Conservation (phyloP, 2,797 vertebrate genomes). For the Rhabdomys pumilio region DNA sequence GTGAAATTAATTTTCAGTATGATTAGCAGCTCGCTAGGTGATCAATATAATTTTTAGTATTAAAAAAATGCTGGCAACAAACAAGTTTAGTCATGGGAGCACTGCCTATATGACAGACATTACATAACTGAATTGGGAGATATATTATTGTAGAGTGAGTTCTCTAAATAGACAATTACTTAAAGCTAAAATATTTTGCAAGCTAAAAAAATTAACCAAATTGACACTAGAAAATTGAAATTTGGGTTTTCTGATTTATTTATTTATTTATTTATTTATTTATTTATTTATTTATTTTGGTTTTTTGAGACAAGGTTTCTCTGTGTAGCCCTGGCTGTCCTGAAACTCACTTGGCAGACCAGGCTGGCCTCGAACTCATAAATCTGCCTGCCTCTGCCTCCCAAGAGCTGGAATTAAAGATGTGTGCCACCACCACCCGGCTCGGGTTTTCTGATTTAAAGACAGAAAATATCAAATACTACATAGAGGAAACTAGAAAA, state of each 20-base stretch:
- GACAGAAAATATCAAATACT: background rate
- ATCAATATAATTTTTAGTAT: background rate
- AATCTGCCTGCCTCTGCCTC: too few relatives aligned
- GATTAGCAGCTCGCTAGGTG: background rate
- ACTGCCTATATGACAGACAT: background rate
- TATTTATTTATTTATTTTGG: too few relatives aligned
- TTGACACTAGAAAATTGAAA: background rate
- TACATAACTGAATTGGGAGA: background rate
- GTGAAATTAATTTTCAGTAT: background rate
- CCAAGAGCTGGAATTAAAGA: too few relatives aligned
- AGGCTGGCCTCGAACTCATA: too few relatives aligned
- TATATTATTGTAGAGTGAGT: background rate
- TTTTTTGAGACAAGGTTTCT: too few relatives aligned
- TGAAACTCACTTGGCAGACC: too few relatives aligned
- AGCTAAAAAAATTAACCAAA: background rate
- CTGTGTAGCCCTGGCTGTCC: too few relatives aligned
- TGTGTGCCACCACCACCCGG: too few relatives aligned
- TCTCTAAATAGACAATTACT: background rate
- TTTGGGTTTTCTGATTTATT: background rate
- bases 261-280: too few relatives aligned
- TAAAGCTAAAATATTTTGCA: background rate
- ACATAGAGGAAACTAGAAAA: background rate
- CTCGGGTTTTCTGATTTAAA: background rate
- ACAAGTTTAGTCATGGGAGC: background rate
- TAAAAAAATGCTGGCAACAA: background rate